Evolutionary conservation across 2,113 vertebrate species (phyloP), one percentile per base, ranked within the genome.

Genomic region (Sardina pilchardus): DNA sequence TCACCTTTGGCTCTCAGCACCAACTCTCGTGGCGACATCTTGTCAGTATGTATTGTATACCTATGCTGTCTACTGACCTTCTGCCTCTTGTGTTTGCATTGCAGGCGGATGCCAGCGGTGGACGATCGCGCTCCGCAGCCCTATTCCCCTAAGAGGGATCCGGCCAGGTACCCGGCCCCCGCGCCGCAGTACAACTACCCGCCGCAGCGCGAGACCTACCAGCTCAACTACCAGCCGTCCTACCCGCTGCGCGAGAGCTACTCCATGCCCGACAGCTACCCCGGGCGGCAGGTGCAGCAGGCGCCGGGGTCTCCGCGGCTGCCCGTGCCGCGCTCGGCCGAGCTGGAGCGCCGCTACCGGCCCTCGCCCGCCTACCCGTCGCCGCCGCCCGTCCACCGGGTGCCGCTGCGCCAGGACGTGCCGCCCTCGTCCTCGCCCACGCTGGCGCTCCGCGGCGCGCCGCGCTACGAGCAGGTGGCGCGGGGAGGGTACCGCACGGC

Each of bases 391-490:
- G 94, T 94, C 85, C 94, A 95, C 45, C 96, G 95, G 84, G 95
- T 95, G 56, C 94, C 95, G 0, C 85, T 93, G 1, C 94, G 97
- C 53, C 96, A 98, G 87, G 97, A 98, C 0, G 90, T 97, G 1
- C 97, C 97, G 0, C 96, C 96, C 0, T 42, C 39, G 2, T 42
- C 39, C 39, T 96, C 96, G 0, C 95, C 96, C 45, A 90, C 93
- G 1, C 88, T 87, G 87, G 90, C 90, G 1, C 53, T 24, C 19
- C 53, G 53, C 53, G 16, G 3, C 48, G 67, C 67, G 63, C 94
- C 89, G 16, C 90, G 93, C 80, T 96, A 97, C 14, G 94, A 90
- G 6, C 93, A 92, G 0, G 53, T 30, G 0, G 82, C 26, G 94
- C 82, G 86, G 88, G 92, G 85, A 67, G 85, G 82, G 39, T 94